Evolutionary conservation across 2,888 invertebrate species (phyloP).

Genomic region (Uropetala carovei): DNA sequence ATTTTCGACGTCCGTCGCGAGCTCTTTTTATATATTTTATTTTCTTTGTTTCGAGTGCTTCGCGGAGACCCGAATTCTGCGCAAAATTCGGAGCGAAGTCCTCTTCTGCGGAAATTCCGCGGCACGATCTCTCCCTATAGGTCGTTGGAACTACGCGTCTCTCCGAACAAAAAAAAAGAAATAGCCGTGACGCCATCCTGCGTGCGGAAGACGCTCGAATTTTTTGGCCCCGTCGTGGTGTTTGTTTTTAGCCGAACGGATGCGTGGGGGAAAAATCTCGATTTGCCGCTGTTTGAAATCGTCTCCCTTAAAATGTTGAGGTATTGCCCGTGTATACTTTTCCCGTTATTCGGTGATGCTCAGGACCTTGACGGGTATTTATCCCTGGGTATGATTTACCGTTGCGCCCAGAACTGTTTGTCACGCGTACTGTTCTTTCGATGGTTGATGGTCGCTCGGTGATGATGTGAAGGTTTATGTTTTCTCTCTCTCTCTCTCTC

Average conservation of each 20-base stretch:
- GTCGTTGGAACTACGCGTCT: too few relatives aligned
- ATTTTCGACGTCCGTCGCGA: conserved; percentile 21
- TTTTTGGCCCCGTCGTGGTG: neutral
- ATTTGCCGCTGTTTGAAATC: neutral
- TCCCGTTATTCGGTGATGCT: neutral
- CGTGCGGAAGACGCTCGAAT: neutral
- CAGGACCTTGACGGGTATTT: conserved; percentile 5
- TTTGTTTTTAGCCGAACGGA: neutral
- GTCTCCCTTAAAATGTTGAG: neutral
- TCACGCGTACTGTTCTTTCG: neutral
- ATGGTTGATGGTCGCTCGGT: neutral
- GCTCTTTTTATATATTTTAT: neutral
- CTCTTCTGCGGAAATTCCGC: conserved; percentile 31
- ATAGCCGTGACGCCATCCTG: neutral
- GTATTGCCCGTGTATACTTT: neutral
- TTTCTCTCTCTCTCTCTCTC: too few relatives aligned
- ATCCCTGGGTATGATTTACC: conserved; percentile 13
- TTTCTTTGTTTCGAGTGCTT: neutral
- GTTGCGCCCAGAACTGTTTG: conserved; percentile 2
- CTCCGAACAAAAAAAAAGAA: too few relatives aligned
- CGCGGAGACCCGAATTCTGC: conserved; percentile 29
- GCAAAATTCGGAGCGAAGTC: conserved; percentile 46
- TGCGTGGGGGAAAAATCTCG: neutral
- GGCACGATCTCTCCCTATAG: neutral
- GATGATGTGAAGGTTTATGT: neutral